Conservation (phyloP, 1,140 invertebrate species). For the Scaptomyza graminum region DNA sequence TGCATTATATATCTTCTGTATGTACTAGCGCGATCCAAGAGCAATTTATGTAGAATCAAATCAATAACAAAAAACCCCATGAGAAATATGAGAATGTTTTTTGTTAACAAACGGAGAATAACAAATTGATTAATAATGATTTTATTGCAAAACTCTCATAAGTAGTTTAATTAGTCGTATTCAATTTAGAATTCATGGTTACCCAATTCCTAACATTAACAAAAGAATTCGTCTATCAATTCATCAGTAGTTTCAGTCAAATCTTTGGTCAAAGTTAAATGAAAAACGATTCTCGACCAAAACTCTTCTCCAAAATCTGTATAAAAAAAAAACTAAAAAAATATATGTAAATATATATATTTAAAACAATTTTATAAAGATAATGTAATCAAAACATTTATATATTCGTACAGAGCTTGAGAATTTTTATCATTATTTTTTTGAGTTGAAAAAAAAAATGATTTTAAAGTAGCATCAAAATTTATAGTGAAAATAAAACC, state of each 20-base stretch:
- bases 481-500: conserved; percentile 16
- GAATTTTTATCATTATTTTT: conserved; percentile 9
- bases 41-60: conserved; percentile 59
- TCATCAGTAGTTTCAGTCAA: conserved; percentile 44
- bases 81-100: conserved; percentile 46
- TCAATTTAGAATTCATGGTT: conserved; percentile 42
- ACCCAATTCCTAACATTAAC: conserved; percentile 38
- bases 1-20: neutral
- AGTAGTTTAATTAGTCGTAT: conserved; percentile 33
- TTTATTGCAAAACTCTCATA: conserved; percentile 50
- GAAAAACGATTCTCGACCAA: conserved; percentile 54
- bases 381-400: neutral
- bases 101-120: conserved; percentile 30
- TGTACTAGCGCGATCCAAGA: conserved; percentile 29
- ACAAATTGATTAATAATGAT: conserved; percentile 19
- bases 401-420: conserved; percentile 7
- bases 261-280: conserved; percentile 40
- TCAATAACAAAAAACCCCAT: neutral
- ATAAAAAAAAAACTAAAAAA: conserved; percentile 46
- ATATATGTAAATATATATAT: conserved; percentile 21
- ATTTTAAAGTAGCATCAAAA: conserved; percentile 11
- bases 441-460: neutral
- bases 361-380: neutral
- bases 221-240: conserved; percentile 28
- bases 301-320: conserved; percentile 63